A percentile compares a stretch with the other conserved stretches of the same genome.
These are phyloP conservation scores for Channallabes apus DNA, from an alignment of 2,797 vertebrate genomes.

Conservation along the genomic window DNA sequence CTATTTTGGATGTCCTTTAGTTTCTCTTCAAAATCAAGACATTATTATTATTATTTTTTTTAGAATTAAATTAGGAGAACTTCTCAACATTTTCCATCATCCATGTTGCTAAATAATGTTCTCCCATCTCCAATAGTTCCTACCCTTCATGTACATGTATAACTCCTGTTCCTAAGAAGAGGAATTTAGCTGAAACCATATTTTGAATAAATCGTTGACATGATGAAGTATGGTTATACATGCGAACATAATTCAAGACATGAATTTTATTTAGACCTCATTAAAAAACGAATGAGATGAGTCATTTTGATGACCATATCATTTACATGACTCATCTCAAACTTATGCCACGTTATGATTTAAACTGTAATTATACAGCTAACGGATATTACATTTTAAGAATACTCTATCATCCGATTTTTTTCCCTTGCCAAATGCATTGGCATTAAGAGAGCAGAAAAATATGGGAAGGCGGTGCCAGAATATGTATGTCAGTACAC, in stretches of 20 bases:
- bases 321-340: conserved; percentile 5
- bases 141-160: too few relatives aligned
- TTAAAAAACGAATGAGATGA: background rate
- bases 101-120: background rate
- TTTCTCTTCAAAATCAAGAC: background rate
- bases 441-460: background rate
- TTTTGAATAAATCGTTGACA: background rate
- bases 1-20: background rate
- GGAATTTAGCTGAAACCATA: background rate
- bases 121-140: background rate
- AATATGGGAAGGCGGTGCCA: background rate
- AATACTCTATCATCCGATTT: background rate
- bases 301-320: background rate
- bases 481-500: background rate
- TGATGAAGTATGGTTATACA: background rate
- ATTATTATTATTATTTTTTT: background rate
- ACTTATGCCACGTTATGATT: conserved; percentile 1
- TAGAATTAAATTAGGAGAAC: background rate
- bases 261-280: background rate
- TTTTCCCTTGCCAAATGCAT: background rate
- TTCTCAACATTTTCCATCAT: background rate
- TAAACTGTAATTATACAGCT: background rate
- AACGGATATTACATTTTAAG: conserved; percentile 3
- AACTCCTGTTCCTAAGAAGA: background rate
- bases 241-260: background rate